Conservation (phyloP, 2,113 vertebrate species). For the Heptranchias perlo region DNA sequence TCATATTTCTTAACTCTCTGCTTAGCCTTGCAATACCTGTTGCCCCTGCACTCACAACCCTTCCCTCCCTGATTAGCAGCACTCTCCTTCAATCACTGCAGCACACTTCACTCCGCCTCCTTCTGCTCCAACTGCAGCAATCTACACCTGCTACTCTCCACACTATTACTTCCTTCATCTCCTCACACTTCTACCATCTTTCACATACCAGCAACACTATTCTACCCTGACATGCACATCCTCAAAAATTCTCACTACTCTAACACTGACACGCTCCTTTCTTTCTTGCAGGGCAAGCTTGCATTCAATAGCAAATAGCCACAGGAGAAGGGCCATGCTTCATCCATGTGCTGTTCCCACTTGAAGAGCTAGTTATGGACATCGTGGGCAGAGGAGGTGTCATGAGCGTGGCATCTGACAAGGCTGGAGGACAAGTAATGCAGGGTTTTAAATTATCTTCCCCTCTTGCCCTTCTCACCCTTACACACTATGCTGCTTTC, state of each 20-base stretch:
- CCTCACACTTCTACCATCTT: neutral
- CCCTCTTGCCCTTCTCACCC: too few species aligned
- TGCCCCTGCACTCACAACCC: neutral
- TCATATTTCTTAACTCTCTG: neutral
- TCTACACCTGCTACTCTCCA: neutral
- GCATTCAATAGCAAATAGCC: neutral
- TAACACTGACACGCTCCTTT: neutral
- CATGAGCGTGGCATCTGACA: neutral
- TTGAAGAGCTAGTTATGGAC: neutral
- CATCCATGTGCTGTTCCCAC: neutral
- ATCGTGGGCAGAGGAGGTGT: neutral
- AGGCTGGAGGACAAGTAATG: too few species aligned
- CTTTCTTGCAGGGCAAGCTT: neutral
- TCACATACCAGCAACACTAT: neutral
- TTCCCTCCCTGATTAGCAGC: neutral
- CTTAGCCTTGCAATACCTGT: neutral
- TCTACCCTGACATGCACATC: too few species aligned
- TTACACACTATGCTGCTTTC: neutral
- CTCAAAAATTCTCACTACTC: neutral
- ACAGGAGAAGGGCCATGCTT: neutral
- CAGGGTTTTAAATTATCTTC: too few species aligned
- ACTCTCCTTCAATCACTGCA: neutral
- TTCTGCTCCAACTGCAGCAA: neutral
- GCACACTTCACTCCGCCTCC: neutral
- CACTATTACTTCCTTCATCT: neutral